These are phyloP conservation scores for Mellivora capensis DNA, from an alignment of 2,113 vertebrate genomes.

Conservation along the genomic window DNA sequence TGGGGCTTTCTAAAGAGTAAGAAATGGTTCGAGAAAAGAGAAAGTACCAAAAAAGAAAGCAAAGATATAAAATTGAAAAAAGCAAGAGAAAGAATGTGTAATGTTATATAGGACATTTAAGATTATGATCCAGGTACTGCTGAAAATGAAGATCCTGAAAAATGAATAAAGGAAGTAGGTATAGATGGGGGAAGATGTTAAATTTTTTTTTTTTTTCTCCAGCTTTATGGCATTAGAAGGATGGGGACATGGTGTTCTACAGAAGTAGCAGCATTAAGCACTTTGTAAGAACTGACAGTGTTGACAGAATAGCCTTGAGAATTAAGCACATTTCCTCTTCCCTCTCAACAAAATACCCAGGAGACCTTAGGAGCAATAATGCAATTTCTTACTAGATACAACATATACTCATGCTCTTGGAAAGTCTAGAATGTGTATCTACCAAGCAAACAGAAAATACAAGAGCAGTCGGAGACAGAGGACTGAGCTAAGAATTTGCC, in stretches of 20 bases:
- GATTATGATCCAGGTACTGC: background rate
- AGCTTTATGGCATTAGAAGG: background rate
- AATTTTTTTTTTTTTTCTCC: background rate
- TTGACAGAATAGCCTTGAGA: background rate
- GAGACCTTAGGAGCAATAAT: background rate
- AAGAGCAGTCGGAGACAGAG: background rate
- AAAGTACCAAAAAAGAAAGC: background rate
- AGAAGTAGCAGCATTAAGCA: background rate
- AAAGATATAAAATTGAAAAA: background rate
- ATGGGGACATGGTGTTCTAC: background rate
- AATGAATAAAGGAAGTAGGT: conserved; percentile 18
- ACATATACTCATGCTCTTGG: background rate
- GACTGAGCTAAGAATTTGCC: background rate
- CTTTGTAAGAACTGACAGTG: background rate
- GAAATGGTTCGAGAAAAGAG: background rate
- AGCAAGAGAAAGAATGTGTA: background rate
- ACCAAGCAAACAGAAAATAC: background rate
- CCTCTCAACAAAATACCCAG: background rate
- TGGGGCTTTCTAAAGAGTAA: background rate
- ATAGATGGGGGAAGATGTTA: background rate
- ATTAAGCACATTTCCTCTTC: background rate
- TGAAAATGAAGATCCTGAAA: background rate
- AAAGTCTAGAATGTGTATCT: background rate
- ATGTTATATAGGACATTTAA: background rate
- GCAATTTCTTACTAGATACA: background rate